A percentile compares a stretch with the other conserved stretches of the same genome.
Conservation (phyloP, 1,140 invertebrate genomes). For the Ceratina calcarata region DNA sequence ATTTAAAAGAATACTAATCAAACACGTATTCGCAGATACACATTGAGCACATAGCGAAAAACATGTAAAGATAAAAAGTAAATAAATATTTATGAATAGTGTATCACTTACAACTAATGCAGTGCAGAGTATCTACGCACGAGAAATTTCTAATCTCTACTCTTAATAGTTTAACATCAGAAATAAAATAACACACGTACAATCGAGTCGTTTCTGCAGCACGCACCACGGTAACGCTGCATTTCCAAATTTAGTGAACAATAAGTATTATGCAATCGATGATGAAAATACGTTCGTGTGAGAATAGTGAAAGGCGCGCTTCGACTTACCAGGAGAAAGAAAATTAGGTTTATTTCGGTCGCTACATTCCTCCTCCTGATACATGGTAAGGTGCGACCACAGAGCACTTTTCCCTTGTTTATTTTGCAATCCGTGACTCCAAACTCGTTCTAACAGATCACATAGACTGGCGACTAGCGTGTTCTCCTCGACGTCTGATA, state of each 20-base stretch:
- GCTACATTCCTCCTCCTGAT: constrained; percentile 92
- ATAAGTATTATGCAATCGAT: background rate
- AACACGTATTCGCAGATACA: background rate
- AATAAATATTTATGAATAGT: constrained; percentile 43
- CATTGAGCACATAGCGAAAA: constrained; percentile 10
- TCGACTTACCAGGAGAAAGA: constrained; percentile 88
- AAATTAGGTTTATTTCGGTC: constrained; percentile 87
- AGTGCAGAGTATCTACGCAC: constrained; percentile 64
- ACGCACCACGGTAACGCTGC: constrained; percentile 94
- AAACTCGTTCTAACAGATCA: constrained; percentile 97
- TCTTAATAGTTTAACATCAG: constrained; percentile 57
- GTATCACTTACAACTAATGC: constrained; percentile 62
- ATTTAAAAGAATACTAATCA: constrained; percentile 5
- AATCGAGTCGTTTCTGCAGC: constrained; percentile 92
- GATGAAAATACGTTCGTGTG: background rate
- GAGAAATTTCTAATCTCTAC: constrained; percentile 64
- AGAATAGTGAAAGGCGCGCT: constrained; percentile 33
- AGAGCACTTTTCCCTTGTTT: constrained; percentile 97
- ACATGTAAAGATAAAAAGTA: constrained; percentile 33
- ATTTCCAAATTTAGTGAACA: constrained; percentile 67
- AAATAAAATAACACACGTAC: constrained; percentile 83
- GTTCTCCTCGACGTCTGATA: constrained; percentile 92
- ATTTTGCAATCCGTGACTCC: constrained; percentile 97
- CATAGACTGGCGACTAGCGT: constrained; percentile 98
- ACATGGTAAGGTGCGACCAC: constrained; percentile 95